Conservation (phyloP, 2,113 vertebrate genomes). For the Passer domesticus region DNA sequence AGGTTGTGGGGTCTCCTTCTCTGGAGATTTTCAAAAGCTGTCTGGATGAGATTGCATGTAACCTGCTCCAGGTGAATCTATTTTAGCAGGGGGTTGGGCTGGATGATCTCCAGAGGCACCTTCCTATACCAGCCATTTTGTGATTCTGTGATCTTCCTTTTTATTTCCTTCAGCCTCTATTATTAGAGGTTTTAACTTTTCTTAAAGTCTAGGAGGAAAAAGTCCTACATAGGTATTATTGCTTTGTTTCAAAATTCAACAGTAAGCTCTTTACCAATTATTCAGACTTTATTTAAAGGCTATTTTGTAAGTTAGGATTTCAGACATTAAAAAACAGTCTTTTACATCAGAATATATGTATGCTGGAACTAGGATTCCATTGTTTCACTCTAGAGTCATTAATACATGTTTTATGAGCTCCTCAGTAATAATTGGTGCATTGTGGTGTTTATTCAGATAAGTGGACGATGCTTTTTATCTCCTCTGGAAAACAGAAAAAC, state of each 20-base stretch:
- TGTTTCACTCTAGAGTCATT: slow-evolving; percentile 8
- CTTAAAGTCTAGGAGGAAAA: not conserved
- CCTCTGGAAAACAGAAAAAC: not conserved
- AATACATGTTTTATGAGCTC: slow-evolving; percentile 35
- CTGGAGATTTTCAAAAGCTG: not conserved
- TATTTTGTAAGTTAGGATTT: not conserved
- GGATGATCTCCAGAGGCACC: not conserved
- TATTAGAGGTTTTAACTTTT: not conserved
- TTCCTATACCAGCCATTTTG: not conserved
- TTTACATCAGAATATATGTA: not conserved
- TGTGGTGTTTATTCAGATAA: slow-evolving; percentile 20
- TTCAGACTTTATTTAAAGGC: not conserved
- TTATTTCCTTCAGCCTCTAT: not conserved
- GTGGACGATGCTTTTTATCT: slow-evolving; percentile 14
- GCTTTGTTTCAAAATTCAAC: not conserved
- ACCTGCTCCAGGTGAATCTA: not conserved
- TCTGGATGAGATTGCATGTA: not conserved
- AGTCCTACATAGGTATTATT: not conserved
- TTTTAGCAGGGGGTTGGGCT: not conserved
- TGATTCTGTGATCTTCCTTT: not conserved
- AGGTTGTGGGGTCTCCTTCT: not conserved
- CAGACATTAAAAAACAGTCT: not conserved
- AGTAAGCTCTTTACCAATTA: not conserved
- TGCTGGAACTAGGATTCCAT: not conserved
- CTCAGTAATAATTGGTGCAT: not conserved